Conservation (phyloP, 1,140 invertebrate genomes). For the Drosophila ficusphila region DNA sequence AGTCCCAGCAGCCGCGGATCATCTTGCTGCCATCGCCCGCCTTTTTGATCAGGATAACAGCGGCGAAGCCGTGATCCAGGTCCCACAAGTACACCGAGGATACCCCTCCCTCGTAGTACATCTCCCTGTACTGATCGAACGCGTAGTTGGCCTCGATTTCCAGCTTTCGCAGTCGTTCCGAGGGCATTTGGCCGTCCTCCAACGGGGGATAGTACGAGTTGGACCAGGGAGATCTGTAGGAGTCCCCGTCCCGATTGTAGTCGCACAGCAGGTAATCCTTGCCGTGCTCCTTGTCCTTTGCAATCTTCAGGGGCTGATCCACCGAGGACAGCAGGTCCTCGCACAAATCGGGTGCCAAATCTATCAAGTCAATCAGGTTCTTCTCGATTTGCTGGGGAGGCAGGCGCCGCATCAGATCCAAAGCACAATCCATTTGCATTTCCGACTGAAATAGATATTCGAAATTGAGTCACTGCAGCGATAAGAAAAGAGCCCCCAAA, state of each 20-base stretch:
- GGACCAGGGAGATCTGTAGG: constrained; percentile 99
- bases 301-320: constrained; percentile 99
- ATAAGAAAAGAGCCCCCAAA: constrained; percentile 48
- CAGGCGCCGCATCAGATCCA: constrained; percentile 99
- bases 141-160: constrained; percentile 99
- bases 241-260: constrained; percentile 99
- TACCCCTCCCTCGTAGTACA: constrained; percentile 99
- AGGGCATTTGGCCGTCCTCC: constrained; percentile 99
- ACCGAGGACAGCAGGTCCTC: constrained; percentile 99
- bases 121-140: constrained; percentile 99
- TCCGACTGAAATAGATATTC: constrained; percentile 89
- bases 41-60: constrained; percentile 99
- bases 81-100: constrained; percentile 99
- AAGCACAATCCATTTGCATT: constrained; percentile 98
- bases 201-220: constrained; percentile 99
- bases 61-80: constrained; percentile 99
- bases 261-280: constrained; percentile 99
- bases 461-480: constrained; percentile 52
- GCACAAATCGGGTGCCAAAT: constrained; percentile 97
- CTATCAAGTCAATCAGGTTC: constrained; percentile 98
- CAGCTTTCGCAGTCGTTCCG: constrained; percentile 96
- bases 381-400: constrained; percentile 99
- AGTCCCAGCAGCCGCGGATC: constrained; percentile 99
- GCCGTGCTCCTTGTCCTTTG: constrained; percentile 96
- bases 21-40: constrained; percentile 97